Base-by-base conservation (phyloP, 2,888 invertebrate species). In the Resseliella maxima region DNA sequence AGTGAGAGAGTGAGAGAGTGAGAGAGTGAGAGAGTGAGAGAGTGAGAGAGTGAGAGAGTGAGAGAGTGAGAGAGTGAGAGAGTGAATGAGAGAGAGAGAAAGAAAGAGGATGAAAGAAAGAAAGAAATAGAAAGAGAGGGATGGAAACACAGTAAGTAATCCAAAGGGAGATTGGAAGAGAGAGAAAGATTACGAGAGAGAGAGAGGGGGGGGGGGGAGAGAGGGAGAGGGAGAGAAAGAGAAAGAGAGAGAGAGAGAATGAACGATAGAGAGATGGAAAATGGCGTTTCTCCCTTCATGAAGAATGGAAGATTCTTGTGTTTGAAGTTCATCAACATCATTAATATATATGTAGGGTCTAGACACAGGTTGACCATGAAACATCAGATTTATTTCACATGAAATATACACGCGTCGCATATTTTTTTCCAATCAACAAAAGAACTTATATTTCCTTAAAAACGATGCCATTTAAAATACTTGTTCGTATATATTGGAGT, bases 311-410 rank as follows among this genome's bases (percentile, higher is more conserved):
- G 72, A 72, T 72, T 72, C 72, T 72, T 6, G 72, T 15, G 35
- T 72, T 72, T 72, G 72, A 72, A 72, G 72, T 72, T 72, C 72
- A 72, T 72, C 31, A 31, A 27, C 72, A 72, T 72, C 31, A 15
- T 31, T 18, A 12, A 12, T 72, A n/a, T 12, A 31, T 31, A 35
- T 59, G 24, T 50, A 50, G 50, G 15, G 31, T 72, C 72, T 72
- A 83, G 83, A 83, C 83, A 38, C 36, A 83, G 36, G 83, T 83
- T 83, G 83, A 83, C 83, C 83, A 83, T 83, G 83, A 83, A 83
- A 38, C 21, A 81, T 81, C 21, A 36, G 81, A 81, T 81, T 81
- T 21, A 35, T 81, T 81, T 81, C 36, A 35, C 36, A 81, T 81
- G 64, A 64, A 64, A 27, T 50, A 24, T 59, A 59, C 59, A 59